These are phyloP conservation scores for Cossypha heuglini DNA, from an alignment of 2,797 vertebrate genomes.

Conservation along the genomic window DNA sequence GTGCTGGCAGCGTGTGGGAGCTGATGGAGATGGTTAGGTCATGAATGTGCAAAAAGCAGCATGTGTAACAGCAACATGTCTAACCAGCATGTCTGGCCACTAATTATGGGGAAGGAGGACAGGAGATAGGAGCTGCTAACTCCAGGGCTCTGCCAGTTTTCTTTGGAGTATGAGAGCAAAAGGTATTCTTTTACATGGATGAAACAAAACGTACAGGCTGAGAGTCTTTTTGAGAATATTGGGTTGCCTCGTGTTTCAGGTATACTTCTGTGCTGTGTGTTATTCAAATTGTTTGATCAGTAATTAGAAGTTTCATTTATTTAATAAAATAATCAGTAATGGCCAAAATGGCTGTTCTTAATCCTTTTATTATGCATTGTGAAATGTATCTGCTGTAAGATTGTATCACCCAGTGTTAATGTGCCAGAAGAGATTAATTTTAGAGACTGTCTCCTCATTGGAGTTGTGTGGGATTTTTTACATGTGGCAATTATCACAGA, in stretches of 20 bases:
- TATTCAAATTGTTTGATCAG: neutral
- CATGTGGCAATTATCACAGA: neutral
- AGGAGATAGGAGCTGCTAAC: neutral
- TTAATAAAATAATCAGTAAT: neutral
- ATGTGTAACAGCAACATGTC: neutral
- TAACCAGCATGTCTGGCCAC: neutral
- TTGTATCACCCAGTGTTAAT: neutral
- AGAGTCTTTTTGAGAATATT: neutral
- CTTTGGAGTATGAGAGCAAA: neutral
- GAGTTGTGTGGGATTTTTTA: neutral
- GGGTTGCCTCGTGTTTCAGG: neutral
- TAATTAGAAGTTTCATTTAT: neutral
- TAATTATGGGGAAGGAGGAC: neutral
- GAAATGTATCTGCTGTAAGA: neutral
- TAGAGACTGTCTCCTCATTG: neutral
- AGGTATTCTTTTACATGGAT: neutral
- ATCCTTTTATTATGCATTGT: neutral
- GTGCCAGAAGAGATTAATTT: neutral
- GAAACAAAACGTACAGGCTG: neutral
- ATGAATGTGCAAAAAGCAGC: neutral
- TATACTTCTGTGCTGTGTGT: neutral
- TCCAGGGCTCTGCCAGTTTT: neutral
- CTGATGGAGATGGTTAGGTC: neutral
- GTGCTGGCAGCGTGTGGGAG: neutral
- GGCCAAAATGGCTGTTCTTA: neutral